Conservation (phyloP, 2,888 invertebrate species). For the Hypomecis atomaria region DNA sequence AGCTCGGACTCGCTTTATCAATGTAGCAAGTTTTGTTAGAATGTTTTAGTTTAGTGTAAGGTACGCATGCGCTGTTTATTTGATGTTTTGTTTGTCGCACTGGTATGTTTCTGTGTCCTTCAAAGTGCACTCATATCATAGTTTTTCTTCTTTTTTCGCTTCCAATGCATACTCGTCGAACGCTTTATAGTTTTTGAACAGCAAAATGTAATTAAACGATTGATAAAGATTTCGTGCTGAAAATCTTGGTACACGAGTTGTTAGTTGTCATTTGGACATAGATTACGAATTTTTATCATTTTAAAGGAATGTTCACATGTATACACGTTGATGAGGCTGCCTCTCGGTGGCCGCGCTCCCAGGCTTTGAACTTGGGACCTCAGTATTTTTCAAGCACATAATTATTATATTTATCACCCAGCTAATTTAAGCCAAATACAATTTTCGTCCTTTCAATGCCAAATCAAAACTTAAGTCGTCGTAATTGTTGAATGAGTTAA, state of each 20-base stretch:
- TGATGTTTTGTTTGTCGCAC: conserved; percentile 50
- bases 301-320: conserved; percentile 78
- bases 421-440: not conserved
- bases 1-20: conserved; percentile 42
- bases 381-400: not conserved
- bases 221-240: conserved; percentile 52
- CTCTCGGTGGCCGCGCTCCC: conserved; percentile 51
- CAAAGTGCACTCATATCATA: conserved; percentile 80
- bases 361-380: conserved; percentile 55
- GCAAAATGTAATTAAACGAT: conserved; percentile 53
- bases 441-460: conserved; percentile 6
- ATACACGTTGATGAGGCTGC: conserved; percentile 59
- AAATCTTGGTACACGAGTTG: conserved; percentile 69
- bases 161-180: conserved; percentile 60
- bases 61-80: conserved; percentile 41
- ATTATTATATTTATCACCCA: not conserved
- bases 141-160: conserved; percentile 66
- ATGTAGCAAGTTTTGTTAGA: conserved; percentile 29
- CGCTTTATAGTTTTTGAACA: conserved; percentile 70
- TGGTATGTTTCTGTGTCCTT: conserved; percentile 78
- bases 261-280: conserved; percentile 54
- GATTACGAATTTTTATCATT: conserved; percentile 65
- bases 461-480: not conserved
- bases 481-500: too few relatives aligned
- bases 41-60: conserved; percentile 34